Base-by-base conservation (phyloP, 1,140 invertebrate genomes). In the Drosophila nannoptera region DNA sequence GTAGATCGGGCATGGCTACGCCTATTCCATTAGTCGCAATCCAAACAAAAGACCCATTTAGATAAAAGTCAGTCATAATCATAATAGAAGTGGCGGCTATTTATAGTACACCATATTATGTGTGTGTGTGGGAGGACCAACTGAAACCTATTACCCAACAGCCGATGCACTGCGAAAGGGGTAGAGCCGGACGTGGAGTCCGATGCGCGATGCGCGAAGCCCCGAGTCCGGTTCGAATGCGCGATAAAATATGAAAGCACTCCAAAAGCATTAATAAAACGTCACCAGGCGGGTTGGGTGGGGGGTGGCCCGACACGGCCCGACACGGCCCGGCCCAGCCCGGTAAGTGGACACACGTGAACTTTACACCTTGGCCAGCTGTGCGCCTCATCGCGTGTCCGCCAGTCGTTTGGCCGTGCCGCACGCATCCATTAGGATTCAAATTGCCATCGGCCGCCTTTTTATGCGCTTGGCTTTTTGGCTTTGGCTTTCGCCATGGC, bases 401-500 rank as follows among this genome's bases (percentile, higher is more conserved):
- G 67, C 54, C 64, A 72, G 81, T 86, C 81, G 77, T 86, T 86
- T 86, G 74, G 66, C 54, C 55, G 56, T 32, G 77, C 61, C 77
- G 66, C 81, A 86, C 81, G 81, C 81, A 86, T 86, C 81, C 81
- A 86, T 86, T 86, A 86, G 77, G 81, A 86, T 86, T 84, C 81
- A 84, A 84, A 84, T 84, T 77, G 81, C 62, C 76, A 73, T 72
- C 75, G 80, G 59, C 69, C 54, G 65, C 22, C 45, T 80, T 77
- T 86, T 86, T 81, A 86, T 86, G 64, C 77, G 66, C 68, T 75
- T 77, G 71, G 64, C 81, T 75, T 86, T 77, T 75, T 73, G 74
- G 60, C 77, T 86, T 80, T 61, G 35, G 8, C 33, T 40, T 61
- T 69, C 61, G 49, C 49, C 73, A 38, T 38, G 53, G 43, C 45